Evolutionary conservation across 2,888 invertebrate species (phyloP), one percentile per base, ranked within the genome.

Genomic region (Heliconius erato): DNA sequence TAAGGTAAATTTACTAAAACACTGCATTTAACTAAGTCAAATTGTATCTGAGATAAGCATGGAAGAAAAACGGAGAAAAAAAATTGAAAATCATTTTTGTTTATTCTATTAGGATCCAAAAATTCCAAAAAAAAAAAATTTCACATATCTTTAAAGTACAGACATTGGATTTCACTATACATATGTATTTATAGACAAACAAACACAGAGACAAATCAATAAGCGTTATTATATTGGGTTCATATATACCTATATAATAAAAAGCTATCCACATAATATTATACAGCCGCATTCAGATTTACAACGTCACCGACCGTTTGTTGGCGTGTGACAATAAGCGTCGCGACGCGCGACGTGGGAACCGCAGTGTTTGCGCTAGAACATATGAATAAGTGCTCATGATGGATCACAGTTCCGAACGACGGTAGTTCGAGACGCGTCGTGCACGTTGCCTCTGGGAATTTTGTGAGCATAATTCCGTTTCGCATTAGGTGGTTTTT

Each of bases 351-450:
- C 77, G 77, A 77, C 85, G 85, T 86, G 87, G 86, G 88, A 85
- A 89, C 88, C 88, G 87, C 85, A 85, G 86, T 85, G 89, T 89
- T 87, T 87, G 87, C 86, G 85, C 86, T 85, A 86, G 86, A 85
- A 86, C 86, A 85, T 88, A 88, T 88, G 88, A 88, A 88, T 88
- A 86, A 84, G 54, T 82, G 79, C 67, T 77, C 76, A 82, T 80
- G 77, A 77, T 82, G 68, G 72, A 80, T 82, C 80, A 82, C 44
- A 78, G 63, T 81, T 77, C 77, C 77, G 40, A 28, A 40, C 40
- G 69, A 78, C 81, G 28, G 69, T 44, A 71, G 77, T 69, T 72
- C 76, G 80, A 63, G 59, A 63, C 69, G 76, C 76, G 67, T 40
- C 74, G 49, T 49, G 74, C 74, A 35, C 74, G 35, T 59, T 32